Evolutionary conservation across 2,888 invertebrate species (phyloP).

Genomic region (Macrosoma leucophasiata): DNA sequence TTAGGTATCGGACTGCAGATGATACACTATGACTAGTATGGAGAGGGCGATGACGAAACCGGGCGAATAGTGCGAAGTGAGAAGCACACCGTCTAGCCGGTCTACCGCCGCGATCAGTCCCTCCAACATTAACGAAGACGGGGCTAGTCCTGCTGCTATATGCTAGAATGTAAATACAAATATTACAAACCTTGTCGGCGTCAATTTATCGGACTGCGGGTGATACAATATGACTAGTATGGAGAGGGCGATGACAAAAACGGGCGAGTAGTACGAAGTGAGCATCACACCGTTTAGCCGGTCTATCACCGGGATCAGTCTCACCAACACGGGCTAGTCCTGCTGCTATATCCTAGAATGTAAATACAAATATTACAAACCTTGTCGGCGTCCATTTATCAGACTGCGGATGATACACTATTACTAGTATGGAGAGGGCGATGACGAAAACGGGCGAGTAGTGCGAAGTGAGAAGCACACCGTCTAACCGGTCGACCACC

Average conservation of each 20-base stretch:
- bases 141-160: constrained; percentile 84
- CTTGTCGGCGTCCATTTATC: constrained; percentile 94
- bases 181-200: constrained; percentile 86
- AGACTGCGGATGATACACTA: constrained; percentile 87
- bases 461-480: constrained; percentile 79
- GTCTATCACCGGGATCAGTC: constrained; percentile 85
- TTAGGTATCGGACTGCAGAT: constrained; percentile 89
- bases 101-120: constrained; percentile 86
- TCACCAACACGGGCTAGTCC: constrained; percentile 83
- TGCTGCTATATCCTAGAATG: constrained; percentile 86
- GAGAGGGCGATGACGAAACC: constrained; percentile 78
- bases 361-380: constrained; percentile 66
- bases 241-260: constrained; percentile 78
- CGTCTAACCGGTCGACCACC: constrained; percentile 83
- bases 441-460: constrained; percentile 80
- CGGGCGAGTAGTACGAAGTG: constrained; percentile 79
- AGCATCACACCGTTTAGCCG: constrained; percentile 82
- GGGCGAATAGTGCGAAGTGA: constrained; percentile 81
- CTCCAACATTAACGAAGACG: constrained; percentile 81
- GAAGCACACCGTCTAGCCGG: constrained; percentile 80
- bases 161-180: constrained; percentile 82
- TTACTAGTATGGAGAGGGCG: constrained; percentile 78
- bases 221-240: constrained; percentile 84
- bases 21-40: constrained; percentile 82
- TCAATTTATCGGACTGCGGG: constrained; percentile 90